Percentiles rank a stretch among this genome's conserved stretches.
These are phyloP conservation scores for Plecturocebus donacophilus DNA, from an alignment of 2,113 vertebrate genomes.

Conservation along the genomic window DNA sequence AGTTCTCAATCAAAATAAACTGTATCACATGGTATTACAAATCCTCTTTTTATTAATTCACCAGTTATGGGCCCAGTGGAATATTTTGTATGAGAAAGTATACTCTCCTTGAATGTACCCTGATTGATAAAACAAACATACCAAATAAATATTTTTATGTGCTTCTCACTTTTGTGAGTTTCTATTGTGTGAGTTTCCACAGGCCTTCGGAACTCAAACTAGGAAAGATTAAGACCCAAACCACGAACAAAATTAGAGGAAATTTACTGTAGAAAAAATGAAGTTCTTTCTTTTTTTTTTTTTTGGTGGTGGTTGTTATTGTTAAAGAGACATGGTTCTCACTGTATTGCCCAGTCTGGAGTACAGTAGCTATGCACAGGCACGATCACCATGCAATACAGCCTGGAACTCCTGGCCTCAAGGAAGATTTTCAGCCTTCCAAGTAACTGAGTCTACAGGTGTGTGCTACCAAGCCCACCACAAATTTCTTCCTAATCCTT, in stretches of 20 bases:
- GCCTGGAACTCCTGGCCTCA: not conserved
- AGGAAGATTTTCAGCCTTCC: not conserved
- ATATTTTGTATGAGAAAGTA: not conserved
- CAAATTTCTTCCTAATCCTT: not conserved
- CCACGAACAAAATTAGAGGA: not conserved
- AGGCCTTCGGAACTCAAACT: not conserved
- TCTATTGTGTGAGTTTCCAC: not conserved
- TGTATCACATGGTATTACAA: not conserved
- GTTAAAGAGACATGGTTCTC: not conserved
- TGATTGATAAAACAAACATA: not conserved
- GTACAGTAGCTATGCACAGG: not conserved
- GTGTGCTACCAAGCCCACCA: not conserved
- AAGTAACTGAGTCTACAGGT: not conserved
- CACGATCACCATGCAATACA: not conserved
- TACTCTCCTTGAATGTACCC: not conserved
- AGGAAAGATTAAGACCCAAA: not conserved
- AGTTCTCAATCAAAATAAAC: slow-evolving; percentile 8
- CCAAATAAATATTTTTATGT: not conserved
- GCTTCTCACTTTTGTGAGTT: not conserved
- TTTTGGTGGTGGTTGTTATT: not conserved
- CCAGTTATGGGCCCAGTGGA: not conserved
- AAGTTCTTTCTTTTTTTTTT: not conserved
- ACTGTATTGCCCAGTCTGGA: not conserved
- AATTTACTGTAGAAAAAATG: not conserved
- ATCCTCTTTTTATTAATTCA: not conserved